Evolutionary conservation across 2,888 invertebrate genomes (phyloP).

Genomic region (Papilio demoleus): DNA sequence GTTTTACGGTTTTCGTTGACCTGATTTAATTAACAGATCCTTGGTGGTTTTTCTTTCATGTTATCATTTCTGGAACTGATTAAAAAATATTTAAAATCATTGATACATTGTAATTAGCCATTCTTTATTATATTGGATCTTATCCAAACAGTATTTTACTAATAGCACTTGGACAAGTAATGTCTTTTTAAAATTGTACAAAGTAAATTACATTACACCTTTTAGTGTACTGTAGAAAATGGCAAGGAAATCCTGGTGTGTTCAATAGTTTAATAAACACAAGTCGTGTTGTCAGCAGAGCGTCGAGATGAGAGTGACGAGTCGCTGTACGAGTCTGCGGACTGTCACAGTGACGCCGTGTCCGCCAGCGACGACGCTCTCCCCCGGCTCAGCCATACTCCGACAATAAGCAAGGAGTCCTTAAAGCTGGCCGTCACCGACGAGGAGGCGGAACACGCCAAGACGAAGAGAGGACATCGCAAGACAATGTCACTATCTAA

Average conservation of each 20-base stretch:
- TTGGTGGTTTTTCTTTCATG: slow-evolving; percentile 17
- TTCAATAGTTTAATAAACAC: slow-evolving; percentile 14
- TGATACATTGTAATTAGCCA: too few relatives aligned
- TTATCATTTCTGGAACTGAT: not conserved
- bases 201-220: too few relatives aligned
- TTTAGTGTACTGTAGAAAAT: too few relatives aligned
- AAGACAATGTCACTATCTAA: slow-evolving; percentile 80
- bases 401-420: slow-evolving; percentile 77
- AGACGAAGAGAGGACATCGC: slow-evolving; percentile 71
- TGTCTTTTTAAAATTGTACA: too few relatives aligned
- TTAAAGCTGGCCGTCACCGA: slow-evolving; percentile 77
- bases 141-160: too few relatives aligned
- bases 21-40: not conserved
- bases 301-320: slow-evolving; percentile 79
- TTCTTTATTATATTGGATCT: too few relatives aligned
- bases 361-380: slow-evolving; percentile 76
- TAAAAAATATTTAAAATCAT: not conserved
- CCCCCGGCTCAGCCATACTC: slow-evolving; percentile 70
- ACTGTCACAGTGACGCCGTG: slow-evolving; percentile 76
- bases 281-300: slow-evolving; percentile 58
- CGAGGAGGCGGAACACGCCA: slow-evolving; percentile 69
- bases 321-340: slow-evolving; percentile 78
- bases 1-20: not conserved
- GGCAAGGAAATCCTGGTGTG: slow-evolving; percentile 44
- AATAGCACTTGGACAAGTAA: too few relatives aligned